These are phyloP conservation scores for Hippocampus zosterae DNA, from an alignment of 2,113 vertebrate genomes.

Conservation along the genomic window DNA sequence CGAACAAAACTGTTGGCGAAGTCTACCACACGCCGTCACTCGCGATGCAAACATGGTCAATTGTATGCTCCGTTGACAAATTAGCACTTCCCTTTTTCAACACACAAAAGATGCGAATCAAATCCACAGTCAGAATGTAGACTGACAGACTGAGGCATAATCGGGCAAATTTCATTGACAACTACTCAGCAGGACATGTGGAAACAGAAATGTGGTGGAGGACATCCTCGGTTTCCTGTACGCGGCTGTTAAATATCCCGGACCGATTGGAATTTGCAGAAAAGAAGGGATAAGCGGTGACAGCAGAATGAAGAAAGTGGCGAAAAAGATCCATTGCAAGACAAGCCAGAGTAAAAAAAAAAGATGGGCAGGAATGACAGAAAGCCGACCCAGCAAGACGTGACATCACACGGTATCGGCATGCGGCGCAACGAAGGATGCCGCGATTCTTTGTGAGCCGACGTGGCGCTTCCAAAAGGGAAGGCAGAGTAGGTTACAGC, in stretches of 20 bases:
- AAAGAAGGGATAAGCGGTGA: slow-evolving; percentile 32
- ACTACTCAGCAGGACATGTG: slow-evolving; percentile 38
- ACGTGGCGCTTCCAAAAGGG: slow-evolving; percentile 23
- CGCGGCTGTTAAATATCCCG: slow-evolving; percentile 29
- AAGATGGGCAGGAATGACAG: slow-evolving; percentile 32
- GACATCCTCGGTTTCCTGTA: slow-evolving; percentile 38
- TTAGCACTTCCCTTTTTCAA: slow-evolving; percentile 12
- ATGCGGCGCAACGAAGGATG: slow-evolving; percentile 61
- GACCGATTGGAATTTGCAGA: slow-evolving; percentile 14
- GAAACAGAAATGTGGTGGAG: slow-evolving; percentile 31
- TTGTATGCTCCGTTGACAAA: slow-evolving; percentile 19
- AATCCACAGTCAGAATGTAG: slow-evolving; percentile 28
- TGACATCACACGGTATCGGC: slow-evolving; percentile 55
- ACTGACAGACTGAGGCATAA: slow-evolving; percentile 33
- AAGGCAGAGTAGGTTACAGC: slow-evolving; percentile 48
- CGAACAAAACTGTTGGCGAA: slow-evolving; percentile 6
- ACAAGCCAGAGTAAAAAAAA: not conserved
- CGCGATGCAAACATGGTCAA: slow-evolving; percentile 7
- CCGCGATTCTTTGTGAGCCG: slow-evolving; percentile 64
- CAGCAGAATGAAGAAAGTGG: slow-evolving; percentile 31
- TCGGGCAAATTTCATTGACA: slow-evolving; percentile 13
- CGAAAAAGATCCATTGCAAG: slow-evolving; percentile 42
- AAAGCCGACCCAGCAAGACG: slow-evolving; percentile 45
- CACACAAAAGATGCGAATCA: slow-evolving; percentile 18
- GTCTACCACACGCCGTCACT: slow-evolving; percentile 19